Conservation (phyloP, 64 coral and sea anemone species). For the Cladopsammia gracilis region DNA sequence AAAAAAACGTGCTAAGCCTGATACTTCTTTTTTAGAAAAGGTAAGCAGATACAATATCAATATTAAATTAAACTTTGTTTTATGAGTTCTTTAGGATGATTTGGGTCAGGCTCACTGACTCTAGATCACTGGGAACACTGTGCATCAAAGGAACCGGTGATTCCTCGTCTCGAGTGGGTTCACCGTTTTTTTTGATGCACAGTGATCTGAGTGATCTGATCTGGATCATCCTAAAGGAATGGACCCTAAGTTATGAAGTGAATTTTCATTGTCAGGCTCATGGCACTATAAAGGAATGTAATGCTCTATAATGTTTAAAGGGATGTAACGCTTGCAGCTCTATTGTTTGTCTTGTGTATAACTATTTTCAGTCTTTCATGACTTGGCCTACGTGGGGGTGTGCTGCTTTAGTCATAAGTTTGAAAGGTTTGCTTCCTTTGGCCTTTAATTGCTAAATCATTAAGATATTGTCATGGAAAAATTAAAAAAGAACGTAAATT, state of each 20-base stretch:
- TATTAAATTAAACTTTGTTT: constrained; percentile 8
- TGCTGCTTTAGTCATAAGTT: neutral
- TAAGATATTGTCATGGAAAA: constrained; percentile 1
- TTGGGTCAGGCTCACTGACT: constrained; percentile 4
- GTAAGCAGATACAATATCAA: constrained; percentile 20
- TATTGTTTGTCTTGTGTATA: neutral
- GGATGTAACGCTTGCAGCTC: neutral
- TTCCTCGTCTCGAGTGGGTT: neutral
- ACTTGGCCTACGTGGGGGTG: neutral
- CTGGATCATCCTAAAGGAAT: constrained; percentile 13
- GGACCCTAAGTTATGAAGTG: constrained; percentile 1
- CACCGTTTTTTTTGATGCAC: constrained; percentile 6
- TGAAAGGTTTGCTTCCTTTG: constrained; percentile 24
- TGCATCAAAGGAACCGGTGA: constrained; percentile 13
- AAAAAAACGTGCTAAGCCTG: constrained; percentile 11
- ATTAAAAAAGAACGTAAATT: neutral
- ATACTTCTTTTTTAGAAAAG: constrained; percentile 1
- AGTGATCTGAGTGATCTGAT: constrained; percentile 7
- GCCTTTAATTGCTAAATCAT: constrained; percentile 7
- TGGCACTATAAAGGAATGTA: constrained; percentile 20
- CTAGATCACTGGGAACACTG: constrained; percentile 16
- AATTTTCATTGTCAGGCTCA: constrained; percentile 17
- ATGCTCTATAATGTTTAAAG: constrained; percentile 18
- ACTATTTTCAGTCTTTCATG: constrained; percentile 18
- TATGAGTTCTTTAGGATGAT: constrained; percentile 29